These are phyloP conservation scores for Halcyon senegalensis DNA, from an alignment of 2,113 vertebrate genomes.

Conservation along the genomic window DNA sequence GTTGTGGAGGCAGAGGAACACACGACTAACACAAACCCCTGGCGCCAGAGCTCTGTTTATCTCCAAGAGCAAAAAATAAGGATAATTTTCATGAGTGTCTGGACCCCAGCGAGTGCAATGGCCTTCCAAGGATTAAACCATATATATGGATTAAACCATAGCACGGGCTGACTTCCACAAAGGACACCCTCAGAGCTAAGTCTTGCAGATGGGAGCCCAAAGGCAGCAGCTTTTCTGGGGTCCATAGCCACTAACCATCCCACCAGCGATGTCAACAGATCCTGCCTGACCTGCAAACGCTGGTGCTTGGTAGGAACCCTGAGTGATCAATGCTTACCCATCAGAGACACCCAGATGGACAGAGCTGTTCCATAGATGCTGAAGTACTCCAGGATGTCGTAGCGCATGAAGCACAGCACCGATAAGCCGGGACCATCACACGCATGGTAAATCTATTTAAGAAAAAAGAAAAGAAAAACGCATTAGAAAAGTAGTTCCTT, in stretches of 20 bases:
- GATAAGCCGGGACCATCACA: slow-evolving; percentile 89
- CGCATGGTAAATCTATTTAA: slow-evolving; percentile 75
- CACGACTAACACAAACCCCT: not conserved
- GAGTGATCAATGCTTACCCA: slow-evolving; percentile 75
- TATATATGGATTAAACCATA: not conserved
- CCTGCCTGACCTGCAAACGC: fast-evolving
- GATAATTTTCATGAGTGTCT: not conserved
- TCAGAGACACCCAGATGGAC: slow-evolving; percentile 96
- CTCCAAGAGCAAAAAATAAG: not conserved
- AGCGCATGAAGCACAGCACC: slow-evolving; percentile 91
- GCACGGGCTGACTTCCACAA: not conserved
- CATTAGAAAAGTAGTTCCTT: not conserved
- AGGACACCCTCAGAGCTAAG: not conserved
- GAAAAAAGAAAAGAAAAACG: not conserved
- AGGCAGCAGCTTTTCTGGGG: not conserved
- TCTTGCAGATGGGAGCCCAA: not conserved
- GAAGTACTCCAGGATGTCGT: slow-evolving; percentile 93
- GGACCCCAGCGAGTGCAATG: fast-evolving
- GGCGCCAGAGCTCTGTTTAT: not conserved
- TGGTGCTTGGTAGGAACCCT: not conserved
- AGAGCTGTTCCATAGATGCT: slow-evolving; percentile 91
- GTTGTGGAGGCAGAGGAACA: not conserved
- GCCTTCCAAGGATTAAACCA: not conserved
- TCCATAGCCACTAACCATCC: not conserved
- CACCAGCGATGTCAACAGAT: not conserved